These are phyloP conservation scores for Calameuta pallipes DNA, from an alignment of 2,888 invertebrate genomes.

Conservation along the genomic window DNA sequence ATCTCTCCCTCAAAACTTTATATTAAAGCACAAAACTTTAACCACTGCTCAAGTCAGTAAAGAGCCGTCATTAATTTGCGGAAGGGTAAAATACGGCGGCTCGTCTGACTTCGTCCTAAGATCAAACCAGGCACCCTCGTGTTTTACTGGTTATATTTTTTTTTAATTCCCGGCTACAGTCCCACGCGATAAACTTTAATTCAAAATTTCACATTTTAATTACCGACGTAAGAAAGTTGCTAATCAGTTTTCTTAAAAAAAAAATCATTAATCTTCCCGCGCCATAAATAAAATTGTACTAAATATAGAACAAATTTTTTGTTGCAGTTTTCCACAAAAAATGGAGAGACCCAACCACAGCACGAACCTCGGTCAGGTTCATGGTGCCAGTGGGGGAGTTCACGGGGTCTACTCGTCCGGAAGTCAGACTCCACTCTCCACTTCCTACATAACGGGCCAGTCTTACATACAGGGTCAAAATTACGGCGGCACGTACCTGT, in stretches of 20 bases:
- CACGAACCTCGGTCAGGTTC: slow-evolving; percentile 52
- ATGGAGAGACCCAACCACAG: slow-evolving; percentile 59
- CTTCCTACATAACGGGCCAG: slow-evolving; percentile 63
- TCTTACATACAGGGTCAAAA: slow-evolving; percentile 63
- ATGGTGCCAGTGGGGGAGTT: slow-evolving; percentile 46
- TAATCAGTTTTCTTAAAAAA: neutral
- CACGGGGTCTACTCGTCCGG: slow-evolving; percentile 59
- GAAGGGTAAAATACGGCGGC: neutral
- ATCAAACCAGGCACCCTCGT: neutral
- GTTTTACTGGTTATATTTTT: neutral
- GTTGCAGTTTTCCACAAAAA: slow-evolving; percentile 61
- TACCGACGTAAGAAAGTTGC: neutral
- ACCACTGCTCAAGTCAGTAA: neutral
- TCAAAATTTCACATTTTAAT: neutral
- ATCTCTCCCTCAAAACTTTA: neutral
- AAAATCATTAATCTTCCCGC: neutral
- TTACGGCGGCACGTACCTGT: slow-evolving; percentile 55
- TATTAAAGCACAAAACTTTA: neutral
- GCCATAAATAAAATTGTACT: neutral
- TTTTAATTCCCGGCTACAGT: neutral
- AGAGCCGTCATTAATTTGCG: neutral
- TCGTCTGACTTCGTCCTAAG: neutral
- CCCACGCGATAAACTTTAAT: neutral
- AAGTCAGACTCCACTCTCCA: slow-evolving; percentile 58
- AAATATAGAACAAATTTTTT: neutral